phyloP scores from a whole-genome alignment of 2,797 vertebrate genomes.

The Catamblyrhynchus diadema region DNA sequence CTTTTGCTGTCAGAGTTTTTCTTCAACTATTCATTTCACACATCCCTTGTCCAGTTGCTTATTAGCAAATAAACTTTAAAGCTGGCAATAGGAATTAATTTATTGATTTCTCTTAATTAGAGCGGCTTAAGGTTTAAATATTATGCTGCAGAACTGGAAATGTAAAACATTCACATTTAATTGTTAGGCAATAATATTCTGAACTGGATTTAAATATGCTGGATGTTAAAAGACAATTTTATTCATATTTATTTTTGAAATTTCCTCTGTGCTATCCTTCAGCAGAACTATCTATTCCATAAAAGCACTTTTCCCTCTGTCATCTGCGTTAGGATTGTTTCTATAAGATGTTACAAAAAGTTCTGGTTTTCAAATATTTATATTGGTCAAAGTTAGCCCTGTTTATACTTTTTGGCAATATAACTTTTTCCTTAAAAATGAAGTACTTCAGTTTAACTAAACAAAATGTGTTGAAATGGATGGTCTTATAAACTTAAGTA shows the following conservation, averaged over 20 bases:
- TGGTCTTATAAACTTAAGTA: conserved; percentile 75
- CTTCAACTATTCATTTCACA: conserved; percentile 78
- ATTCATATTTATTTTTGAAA: conserved; percentile 68
- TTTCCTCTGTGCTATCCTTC: conserved; percentile 61
- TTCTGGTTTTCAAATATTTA: conserved; percentile 82
- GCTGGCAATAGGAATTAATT: conserved; percentile 64
- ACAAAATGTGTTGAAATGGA: conserved; percentile 79
- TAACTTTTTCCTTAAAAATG: conserved; percentile 78
- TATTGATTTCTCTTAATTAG: conserved; percentile 74
- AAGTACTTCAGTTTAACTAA: conserved; percentile 79
- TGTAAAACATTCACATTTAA: conserved; percentile 51
- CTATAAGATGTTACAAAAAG: conserved; percentile 73
- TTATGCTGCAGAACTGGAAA: conserved; percentile 57
- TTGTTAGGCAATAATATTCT: conserved; percentile 52
- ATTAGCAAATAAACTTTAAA: conserved; percentile 78
- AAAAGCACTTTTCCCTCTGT: conserved; percentile 66
- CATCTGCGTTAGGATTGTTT: conserved; percentile 70
- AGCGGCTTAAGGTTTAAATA: conserved; percentile 68
- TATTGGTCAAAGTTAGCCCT: conserved; percentile 76
- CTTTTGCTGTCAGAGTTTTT: conserved; percentile 74
- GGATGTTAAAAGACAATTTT: conserved; percentile 52
- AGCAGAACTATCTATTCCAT: conserved; percentile 57
- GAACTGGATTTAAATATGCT: conserved; percentile 24
- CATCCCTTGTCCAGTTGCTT: conserved; percentile 76
- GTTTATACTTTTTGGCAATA: conserved; percentile 81